Evolutionary conservation across 2,113 vertebrate genomes (phyloP), one percentile per base, ranked within the genome.

Genomic region (Periophthalmodon schlosseri): DNA sequence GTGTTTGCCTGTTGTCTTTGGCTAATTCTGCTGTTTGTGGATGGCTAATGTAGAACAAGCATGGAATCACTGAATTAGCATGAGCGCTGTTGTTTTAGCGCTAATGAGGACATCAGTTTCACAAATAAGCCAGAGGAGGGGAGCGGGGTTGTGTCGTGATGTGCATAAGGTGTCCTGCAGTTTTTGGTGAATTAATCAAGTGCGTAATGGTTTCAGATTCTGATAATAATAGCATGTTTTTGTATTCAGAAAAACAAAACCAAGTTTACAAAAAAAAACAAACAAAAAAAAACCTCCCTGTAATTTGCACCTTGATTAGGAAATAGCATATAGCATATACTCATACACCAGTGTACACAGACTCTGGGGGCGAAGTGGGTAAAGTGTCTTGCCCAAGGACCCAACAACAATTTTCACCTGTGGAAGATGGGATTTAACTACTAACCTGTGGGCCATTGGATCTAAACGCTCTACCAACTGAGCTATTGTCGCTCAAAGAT

Each of bases 1-100:
- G 76, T 77, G 65, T 78, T 91, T 83, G 87, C 79, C 70, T 82
- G 75, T 78, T 65, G 76, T 78, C 16, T 85, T 36, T 86, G 71
- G 68, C 68, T 80, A 81, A 90, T 77, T 83, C 84, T 75, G 72
- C 69, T 23, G 9, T 79, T 69, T 77, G 74, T 68, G 76, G 57
- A 75, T 66, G 33, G 69, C 39, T 11, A 44, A 68, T 46, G 46
- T 2, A 72, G 69, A 58, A 54, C 68, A 74, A 68, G 66, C 76
- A 46, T 61, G 67, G 80, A 86, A 86, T 80, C 82, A 78, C 75
- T 69, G 65, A 68, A 36, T 65, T 58, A 69, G 46, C 61, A 80
- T n/a, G 60, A 24, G 44, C 61, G 33, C 28, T n/a, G 33, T 20
- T 61, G 61, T 18, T 10, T 64, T 33, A 15, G 15, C 6, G 5